Conservation (phyloP, 2,888 invertebrate genomes). For the Eugnorisma glareosa region DNA sequence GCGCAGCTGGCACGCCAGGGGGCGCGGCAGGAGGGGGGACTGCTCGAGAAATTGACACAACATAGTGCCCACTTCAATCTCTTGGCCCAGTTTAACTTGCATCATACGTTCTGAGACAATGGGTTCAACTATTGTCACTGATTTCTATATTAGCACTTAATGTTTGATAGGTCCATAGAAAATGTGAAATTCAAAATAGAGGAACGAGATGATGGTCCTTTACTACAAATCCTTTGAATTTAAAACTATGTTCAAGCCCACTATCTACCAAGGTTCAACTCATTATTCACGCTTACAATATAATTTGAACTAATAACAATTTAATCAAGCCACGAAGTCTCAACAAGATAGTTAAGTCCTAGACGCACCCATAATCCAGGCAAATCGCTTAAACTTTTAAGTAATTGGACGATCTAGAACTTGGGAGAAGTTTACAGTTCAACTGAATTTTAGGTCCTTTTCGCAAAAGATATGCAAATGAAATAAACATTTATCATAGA, state of each 20-base stretch:
- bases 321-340: conserved; percentile 13
- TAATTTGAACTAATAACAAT: not conserved
- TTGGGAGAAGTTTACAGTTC: conserved; percentile 3
- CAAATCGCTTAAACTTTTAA: conserved; percentile 32
- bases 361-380: conserved; percentile 16
- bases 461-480: conserved; percentile 5
- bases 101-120: conserved; percentile 46
- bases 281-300: not conserved
- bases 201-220: not conserved
- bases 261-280: not conserved
- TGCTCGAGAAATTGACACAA: conserved; percentile 62
- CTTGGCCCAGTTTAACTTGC: conserved; percentile 60
- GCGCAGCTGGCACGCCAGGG: conserved; percentile 56
- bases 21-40: conserved; percentile 44
- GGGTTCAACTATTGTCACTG: conserved; percentile 14
- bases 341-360: conserved; percentile 14
- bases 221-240: not conserved
- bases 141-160: conserved; percentile 40
- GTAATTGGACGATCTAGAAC: conserved; percentile 47
- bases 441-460: not conserved
- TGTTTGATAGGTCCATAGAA: conserved; percentile 3
- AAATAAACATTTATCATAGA: not conserved
- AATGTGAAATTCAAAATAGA: not conserved
- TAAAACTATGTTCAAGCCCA: not conserved
- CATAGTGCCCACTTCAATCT: conserved; percentile 48